phyloP scores from a whole-genome alignment of 2,888 invertebrate genomes.

The Leucoma salicis region DNA sequence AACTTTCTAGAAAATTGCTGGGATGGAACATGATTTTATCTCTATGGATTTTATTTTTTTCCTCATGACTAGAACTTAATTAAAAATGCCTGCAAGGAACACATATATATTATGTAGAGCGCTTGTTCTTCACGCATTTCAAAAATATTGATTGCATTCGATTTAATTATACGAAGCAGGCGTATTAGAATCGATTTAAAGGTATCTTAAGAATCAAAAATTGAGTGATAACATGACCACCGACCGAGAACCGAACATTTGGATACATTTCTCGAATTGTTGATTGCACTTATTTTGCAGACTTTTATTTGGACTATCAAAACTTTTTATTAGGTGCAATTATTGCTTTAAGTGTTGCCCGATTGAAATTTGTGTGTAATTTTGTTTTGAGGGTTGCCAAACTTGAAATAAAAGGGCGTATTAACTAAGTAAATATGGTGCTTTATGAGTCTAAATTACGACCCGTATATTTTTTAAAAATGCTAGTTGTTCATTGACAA shows the following conservation, averaged over 20 bases:
- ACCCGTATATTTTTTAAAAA: too few species aligned
- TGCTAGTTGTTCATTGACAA: too few species aligned
- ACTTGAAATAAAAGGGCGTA: conserved; percentile 1
- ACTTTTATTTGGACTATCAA: conserved; percentile 17
- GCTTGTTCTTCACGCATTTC: too few species aligned
- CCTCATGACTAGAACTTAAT: too few species aligned
- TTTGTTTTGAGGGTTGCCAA: conserved; percentile 10
- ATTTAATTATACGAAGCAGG: conserved; percentile 33
- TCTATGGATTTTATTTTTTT: too few species aligned
- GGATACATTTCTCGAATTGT: conserved; percentile 23
- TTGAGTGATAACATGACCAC: conserved; percentile 46
- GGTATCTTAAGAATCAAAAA: conserved; percentile 44
- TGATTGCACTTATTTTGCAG: conserved; percentile 44
- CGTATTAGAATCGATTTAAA: conserved; percentile 42
- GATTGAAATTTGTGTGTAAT: conserved; percentile 33
- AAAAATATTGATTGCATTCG: too few species aligned
- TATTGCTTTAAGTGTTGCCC: conserved; percentile 27
- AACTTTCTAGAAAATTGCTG: too few species aligned
- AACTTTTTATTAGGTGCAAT: conserved; percentile 30
- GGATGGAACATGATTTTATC: too few species aligned
- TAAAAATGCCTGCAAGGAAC: too few species aligned
- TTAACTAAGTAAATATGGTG: neutral
- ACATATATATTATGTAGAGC: too few species aligned
- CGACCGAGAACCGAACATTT: conserved; percentile 39
- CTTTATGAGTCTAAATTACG: too few species aligned